phyloP scores from a whole-genome alignment of 1,140 invertebrate genomes.

The Archegozetes longisetosus region DNA sequence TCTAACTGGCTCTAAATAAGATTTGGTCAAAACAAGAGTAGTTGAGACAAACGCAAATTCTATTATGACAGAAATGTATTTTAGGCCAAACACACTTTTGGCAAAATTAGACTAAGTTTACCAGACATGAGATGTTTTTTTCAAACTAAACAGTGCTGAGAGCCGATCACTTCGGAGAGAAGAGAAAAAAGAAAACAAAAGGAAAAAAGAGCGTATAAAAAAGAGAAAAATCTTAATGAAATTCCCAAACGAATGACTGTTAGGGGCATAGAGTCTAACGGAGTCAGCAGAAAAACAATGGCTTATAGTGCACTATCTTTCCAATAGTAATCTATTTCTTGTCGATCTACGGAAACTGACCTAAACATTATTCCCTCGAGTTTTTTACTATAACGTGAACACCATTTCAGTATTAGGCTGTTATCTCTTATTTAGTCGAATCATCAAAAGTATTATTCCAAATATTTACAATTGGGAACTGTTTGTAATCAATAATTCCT shows the following conservation, averaged over 20 bases:
- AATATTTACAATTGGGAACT: background rate
- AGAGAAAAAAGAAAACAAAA: background rate
- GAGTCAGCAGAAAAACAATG: background rate
- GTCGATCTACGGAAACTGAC: background rate
- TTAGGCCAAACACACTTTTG: too few relatives aligned
- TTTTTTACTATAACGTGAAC: background rate
- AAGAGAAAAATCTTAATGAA: background rate
- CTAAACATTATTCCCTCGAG: background rate
- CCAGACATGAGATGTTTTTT: too few relatives aligned
- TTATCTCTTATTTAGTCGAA: background rate
- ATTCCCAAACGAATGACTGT: background rate
- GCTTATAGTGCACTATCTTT: background rate
- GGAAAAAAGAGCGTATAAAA: background rate
- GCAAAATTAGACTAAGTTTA: too few relatives aligned
- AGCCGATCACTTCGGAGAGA: too few relatives aligned
- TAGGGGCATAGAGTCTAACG: background rate
- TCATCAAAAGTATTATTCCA: background rate
- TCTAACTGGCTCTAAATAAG: too few relatives aligned
- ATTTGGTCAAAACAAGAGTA: too few relatives aligned
- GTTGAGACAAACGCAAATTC: too few relatives aligned
- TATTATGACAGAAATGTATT: too few relatives aligned
- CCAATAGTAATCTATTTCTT: background rate
- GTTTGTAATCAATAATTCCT: background rate
- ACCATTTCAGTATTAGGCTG: background rate
- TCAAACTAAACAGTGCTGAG: too few relatives aligned